A percentile compares a stretch with the other conserved stretches of the same genome.
Evolutionary conservation across 2,113 vertebrate genomes (phyloP).

Genomic region (Tachycineta bicolor): DNA sequence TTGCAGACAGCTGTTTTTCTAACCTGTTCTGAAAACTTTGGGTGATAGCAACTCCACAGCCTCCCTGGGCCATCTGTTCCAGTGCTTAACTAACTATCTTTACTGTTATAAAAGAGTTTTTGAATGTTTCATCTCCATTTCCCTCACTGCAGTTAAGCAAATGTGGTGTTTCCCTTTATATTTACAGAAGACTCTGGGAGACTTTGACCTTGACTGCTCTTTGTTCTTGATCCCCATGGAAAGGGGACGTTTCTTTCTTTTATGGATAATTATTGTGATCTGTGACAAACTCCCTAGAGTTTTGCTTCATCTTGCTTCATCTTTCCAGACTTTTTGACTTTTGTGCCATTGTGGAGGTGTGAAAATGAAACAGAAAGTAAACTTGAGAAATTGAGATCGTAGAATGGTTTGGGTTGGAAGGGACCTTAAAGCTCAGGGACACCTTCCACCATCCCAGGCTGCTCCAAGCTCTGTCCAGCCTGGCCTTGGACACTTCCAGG

Average conservation of each 20-base stretch:
- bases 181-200: background rate
- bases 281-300: background rate
- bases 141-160: slow-evolving; percentile 49
- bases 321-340: background rate
- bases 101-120: slow-evolving; percentile 47
- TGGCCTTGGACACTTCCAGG: background rate
- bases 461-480: background rate
- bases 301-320: background rate
- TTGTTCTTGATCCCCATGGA: background rate
- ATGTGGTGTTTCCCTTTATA: slow-evolving; percentile 42
- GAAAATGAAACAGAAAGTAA: background rate
- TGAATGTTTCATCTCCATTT: slow-evolving; percentile 47
- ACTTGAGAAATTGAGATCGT: background rate
- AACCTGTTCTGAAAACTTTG: slow-evolving; percentile 59
- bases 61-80: slow-evolving; percentile 61
- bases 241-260: background rate
- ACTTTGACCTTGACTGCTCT: slow-evolving; percentile 51
- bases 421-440: background rate
- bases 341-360: background rate
- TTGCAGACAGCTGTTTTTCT: slow-evolving; percentile 58
- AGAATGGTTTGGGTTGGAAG: background rate
- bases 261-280: background rate
- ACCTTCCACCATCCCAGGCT: rapidly evolving
- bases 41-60: slow-evolving; percentile 28
- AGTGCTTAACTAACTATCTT: slow-evolving; percentile 58